Percentiles rank a stretch among this genome's conserved stretches.
These are phyloP conservation scores for Drosophila kambysellisi DNA, from an alignment of 2,888 invertebrate species.

Conservation along the genomic window DNA sequence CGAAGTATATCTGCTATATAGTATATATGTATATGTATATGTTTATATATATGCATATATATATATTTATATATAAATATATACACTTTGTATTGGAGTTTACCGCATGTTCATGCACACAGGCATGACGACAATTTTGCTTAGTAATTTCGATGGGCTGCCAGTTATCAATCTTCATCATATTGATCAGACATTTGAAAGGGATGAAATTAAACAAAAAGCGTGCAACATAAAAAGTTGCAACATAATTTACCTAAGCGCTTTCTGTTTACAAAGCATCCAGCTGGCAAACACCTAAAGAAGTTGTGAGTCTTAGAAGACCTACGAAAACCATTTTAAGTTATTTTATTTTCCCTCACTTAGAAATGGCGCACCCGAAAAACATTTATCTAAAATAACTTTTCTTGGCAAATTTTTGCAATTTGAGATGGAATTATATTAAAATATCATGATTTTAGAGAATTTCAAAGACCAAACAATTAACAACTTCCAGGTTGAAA, in stretches of 20 bases:
- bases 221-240: slow-evolving; percentile 2
- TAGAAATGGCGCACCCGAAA: not conserved
- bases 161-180: slow-evolving; percentile 67
- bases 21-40: not conserved
- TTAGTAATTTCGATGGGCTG: slow-evolving; percentile 36
- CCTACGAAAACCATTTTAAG: not conserved
- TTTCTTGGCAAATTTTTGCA: not conserved
- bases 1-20: slow-evolving; percentile 28
- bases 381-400: not conserved
- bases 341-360: not conserved
- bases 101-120: slow-evolving; percentile 16
- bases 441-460: not conserved
- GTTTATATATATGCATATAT: no score
- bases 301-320: not conserved
- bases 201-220: not conserved
- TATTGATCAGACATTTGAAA: slow-evolving; percentile 27
- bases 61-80: no score
- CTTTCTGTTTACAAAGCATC: not conserved
- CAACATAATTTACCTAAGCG: slow-evolving; percentile 16
- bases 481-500: not conserved
- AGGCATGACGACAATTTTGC: slow-evolving; percentile 27
- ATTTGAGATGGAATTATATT: not conserved
- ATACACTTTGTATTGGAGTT: slow-evolving; percentile 24
- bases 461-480: not conserved
- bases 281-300: not conserved